Conservation (phyloP, 2,113 vertebrate species). For the Copsychus sechellarum region DNA sequence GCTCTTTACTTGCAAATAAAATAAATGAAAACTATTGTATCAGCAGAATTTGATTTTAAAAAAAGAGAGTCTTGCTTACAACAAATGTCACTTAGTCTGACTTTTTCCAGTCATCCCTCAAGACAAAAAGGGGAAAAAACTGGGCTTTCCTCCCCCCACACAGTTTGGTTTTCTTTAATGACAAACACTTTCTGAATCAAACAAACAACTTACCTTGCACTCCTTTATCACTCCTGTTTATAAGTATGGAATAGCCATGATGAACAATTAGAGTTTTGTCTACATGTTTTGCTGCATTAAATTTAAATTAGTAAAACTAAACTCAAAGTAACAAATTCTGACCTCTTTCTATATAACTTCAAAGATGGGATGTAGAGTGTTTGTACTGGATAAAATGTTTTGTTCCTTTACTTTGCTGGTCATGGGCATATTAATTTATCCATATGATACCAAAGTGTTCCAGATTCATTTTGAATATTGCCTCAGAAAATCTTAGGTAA, state of each 20-base stretch:
- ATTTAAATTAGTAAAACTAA: not conserved
- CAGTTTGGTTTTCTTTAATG: not conserved
- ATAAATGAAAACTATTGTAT: not conserved
- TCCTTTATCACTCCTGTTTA: not conserved
- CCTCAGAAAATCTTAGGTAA: not conserved
- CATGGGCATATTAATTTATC: not conserved
- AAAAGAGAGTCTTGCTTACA: not conserved
- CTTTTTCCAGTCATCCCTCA: not conserved
- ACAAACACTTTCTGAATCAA: not conserved
- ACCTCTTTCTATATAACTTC: not conserved
- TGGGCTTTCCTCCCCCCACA: fast-evolving
- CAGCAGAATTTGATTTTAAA: not conserved
- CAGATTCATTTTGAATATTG: not conserved
- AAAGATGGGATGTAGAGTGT: not conserved
- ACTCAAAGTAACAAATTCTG: not conserved
- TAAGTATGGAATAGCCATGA: not conserved
- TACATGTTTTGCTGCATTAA: not conserved
- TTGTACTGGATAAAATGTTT: not conserved
- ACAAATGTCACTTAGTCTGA: not conserved
- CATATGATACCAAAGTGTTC: not conserved
- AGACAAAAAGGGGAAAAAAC: not conserved
- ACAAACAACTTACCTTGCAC: not conserved
- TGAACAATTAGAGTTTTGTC: not conserved
- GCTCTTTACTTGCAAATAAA: not conserved
- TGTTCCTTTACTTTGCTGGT: not conserved